Percentiles rank a stretch among this genome's conserved stretches.
These are phyloP conservation scores for Sarcophaga peregrina DNA, from an alignment of 1,140 invertebrate genomes.

Conservation along the genomic window DNA sequence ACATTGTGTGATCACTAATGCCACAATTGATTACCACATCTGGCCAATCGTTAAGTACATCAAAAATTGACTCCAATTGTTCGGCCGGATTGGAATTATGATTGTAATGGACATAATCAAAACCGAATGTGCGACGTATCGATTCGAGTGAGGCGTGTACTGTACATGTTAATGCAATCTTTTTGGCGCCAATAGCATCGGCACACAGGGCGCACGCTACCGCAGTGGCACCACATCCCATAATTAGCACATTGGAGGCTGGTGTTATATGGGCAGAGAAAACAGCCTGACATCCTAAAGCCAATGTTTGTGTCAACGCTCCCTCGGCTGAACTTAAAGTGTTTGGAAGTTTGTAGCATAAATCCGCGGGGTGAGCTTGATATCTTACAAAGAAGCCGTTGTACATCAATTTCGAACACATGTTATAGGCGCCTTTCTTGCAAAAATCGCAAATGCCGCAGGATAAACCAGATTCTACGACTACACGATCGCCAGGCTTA, in stretches of 20 bases:
- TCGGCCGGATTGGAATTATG: slow-evolving; percentile 35
- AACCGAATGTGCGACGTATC: slow-evolving; percentile 48
- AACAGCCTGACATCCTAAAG: slow-evolving; percentile 58
- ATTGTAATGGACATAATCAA: slow-evolving; percentile 48
- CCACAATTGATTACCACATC: no score
- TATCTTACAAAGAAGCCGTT: no score
- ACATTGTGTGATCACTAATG: no score
- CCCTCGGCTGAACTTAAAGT: slow-evolving; percentile 54
- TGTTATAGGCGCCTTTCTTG: no score
- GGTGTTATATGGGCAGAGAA: slow-evolving; percentile 55
- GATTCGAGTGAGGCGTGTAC: slow-evolving; percentile 45
- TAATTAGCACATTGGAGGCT: slow-evolving; percentile 55
- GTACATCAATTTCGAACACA: no score
- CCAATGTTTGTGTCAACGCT: slow-evolving; percentile 54
- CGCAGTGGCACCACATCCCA: slow-evolving; percentile 54
- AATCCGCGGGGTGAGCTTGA: no score
- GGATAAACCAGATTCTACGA: no score
- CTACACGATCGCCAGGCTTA: no score
- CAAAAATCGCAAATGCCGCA: no score
- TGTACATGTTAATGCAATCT: slow-evolving; percentile 51
- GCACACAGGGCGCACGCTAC: slow-evolving; percentile 56
- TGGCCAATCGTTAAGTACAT: no score
- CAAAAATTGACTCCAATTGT: no score
- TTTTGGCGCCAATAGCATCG: slow-evolving; percentile 53
- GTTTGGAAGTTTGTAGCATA: slow-evolving; percentile 50